Base-by-base conservation (phyloP, 2,888 invertebrate genomes). In the Lymantria monacha region DNA sequence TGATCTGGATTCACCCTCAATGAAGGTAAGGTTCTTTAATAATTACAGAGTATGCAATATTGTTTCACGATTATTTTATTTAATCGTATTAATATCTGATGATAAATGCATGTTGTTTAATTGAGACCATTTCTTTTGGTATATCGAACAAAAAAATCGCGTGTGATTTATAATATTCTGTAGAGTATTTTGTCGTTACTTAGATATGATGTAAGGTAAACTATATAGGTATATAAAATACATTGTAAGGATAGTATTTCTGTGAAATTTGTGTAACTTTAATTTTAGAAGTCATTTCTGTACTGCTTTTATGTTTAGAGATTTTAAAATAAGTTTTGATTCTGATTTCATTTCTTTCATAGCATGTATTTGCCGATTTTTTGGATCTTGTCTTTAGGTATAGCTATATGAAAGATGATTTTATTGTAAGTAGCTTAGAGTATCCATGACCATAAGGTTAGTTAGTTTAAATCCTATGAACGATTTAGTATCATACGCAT, bases 1-100 rank as follows among this genome's bases (percentile, higher is more conserved):
- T 46, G 96, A 97, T 73, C 93, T 96, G 78, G 96, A 97, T 74
- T 94, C 96, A 13, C 95, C 96, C 7, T 97, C 97, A 9, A 95
- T 97, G 65, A 97, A 97, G 96, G 97, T 97, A 85, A 81, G 74
- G 63, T 56, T 48, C 51, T 30, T 51, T 5, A 10, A 42, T 30
- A 31, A 40, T 47, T 30, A 49, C 10, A 22, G 13, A 44, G 2
- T 45, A 8, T 46, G 30, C 51, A 47, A 43, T 22, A 48, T 52
- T 15, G 42, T 49, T 42, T 48, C 12, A 12, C 46, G 47, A 49
- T 48, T 49, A 53, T 57, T 50, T 44, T 1, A 50, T 30, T 33
- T 49, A 42, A 55, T 57, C 31, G 51, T 59, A 53, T 62, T 53
- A 59, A 44, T 55, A 49, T 64, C 62, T 47, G 57, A 56, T 49